Percentiles rank a stretch among this genome's conserved stretches.
Conservation (phyloP, 2,888 invertebrate genomes). For the Archaeoteleia sp. region DNA sequence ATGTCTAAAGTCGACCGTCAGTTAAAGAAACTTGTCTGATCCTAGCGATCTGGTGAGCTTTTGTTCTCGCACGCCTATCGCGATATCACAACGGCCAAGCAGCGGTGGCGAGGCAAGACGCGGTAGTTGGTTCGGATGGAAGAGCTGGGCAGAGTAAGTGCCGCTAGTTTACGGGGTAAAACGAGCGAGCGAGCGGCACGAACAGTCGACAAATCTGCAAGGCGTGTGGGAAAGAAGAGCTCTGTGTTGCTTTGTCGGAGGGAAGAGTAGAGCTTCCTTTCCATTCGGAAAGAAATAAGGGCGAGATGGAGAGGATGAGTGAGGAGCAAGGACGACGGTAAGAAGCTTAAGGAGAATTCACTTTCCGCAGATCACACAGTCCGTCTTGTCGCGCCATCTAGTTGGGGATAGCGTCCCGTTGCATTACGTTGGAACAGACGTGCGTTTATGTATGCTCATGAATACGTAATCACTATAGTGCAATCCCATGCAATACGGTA, state of each 20-base stretch:
- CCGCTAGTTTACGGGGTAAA: slow-evolving; percentile 6
- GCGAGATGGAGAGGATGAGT: background rate
- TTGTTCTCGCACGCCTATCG: slow-evolving; percentile 43
- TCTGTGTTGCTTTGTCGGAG: slow-evolving; percentile 1
- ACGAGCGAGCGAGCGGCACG: background rate
- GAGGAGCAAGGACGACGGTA: slow-evolving; percentile 8
- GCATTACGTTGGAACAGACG: slow-evolving; percentile 20
- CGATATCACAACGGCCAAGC: slow-evolving; percentile 24
- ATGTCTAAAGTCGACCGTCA: slow-evolving; percentile 45
- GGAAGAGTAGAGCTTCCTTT: slow-evolving; percentile 8
- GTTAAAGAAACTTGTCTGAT: slow-evolving; percentile 48
- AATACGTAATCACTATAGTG: slow-evolving; percentile 36
- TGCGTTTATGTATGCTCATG: slow-evolving; percentile 29
- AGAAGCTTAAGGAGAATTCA: slow-evolving; percentile 48
- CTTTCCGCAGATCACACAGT: slow-evolving; percentile 47
- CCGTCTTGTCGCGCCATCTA: slow-evolving; percentile 42
- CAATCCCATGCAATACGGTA: slow-evolving; percentile 25
- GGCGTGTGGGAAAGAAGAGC: slow-evolving; percentile 33
- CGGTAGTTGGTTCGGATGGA: background rate
- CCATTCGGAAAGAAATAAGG: slow-evolving; percentile 37
- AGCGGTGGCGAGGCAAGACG: background rate
- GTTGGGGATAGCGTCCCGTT: slow-evolving; percentile 21
- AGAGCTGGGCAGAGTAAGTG: background rate
- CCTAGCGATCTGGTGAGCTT: slow-evolving; percentile 44
- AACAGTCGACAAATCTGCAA: slow-evolving; percentile 7